Base-by-base conservation (phyloP, 1,140 invertebrate species). In the Phymastichus coffea region DNA sequence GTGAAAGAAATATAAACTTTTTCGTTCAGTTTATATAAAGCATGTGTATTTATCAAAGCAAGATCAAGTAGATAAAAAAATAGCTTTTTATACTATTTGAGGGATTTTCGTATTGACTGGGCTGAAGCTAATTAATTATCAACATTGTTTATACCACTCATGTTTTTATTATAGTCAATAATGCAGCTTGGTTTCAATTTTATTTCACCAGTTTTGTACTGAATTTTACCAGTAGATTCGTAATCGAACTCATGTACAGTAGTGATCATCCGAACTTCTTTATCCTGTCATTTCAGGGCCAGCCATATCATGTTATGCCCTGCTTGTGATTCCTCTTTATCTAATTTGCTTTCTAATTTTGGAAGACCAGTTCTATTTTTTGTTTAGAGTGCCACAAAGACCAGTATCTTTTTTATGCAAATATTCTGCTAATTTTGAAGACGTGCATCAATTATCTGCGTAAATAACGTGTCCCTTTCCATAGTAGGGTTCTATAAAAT, bases 151-250 rank as follows among this genome's bases (percentile, higher is more conserved):
- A 72, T 61, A 6, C 35, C 62, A 25, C 70, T 65, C 70, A 71
- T 73, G n/a, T 57, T 55, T 20, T 66, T 63, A 52, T 70, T 74
- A 37, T 72, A 72, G 14, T 70, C 57, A n/a, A n/a, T n/a, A n/a
- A n/a, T n/a, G n/a, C n/a, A n/a, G n/a, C n/a, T n/a, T n/a, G n/a
- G n/a, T n/a, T 72, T 70, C 30, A 57, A 52, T 23, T 63, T 60
- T 37, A 62, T 37, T 56, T 66, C 46, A n/a, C 41, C 35, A n/a
- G n/a, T n/a, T n/a, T 30, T 15, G 33, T 48, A 63, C 17, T 58
- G 14, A 57, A 43, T 62, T 49, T 63, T 66, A 10, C 52, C 48
- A 10, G 48, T 64, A 19, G 38, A 12, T 23, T 17, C 51, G 46
- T n/a, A n/a, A n/a, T n/a, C n/a, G n/a, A n/a, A n/a, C n/a, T n/a